These are phyloP conservation scores for Ceratoteleas bidentatus DNA, from an alignment of 1,140 invertebrate species.

Conservation along the genomic window DNA sequence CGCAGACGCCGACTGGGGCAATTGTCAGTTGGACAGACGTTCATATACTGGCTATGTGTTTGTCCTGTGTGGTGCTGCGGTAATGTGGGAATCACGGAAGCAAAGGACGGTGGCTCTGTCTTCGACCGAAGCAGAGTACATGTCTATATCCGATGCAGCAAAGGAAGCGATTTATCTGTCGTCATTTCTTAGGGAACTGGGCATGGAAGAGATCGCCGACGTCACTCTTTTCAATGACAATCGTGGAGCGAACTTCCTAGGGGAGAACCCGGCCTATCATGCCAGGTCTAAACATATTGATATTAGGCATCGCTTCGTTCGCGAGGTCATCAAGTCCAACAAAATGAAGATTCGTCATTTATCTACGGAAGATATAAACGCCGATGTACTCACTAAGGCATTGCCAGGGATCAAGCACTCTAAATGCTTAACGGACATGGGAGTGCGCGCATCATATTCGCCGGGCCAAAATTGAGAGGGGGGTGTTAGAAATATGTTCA, in stretches of 20 bases:
- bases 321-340: too few relatives aligned
- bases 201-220: not conserved
- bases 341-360: too few relatives aligned
- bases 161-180: constrained; percentile 22
- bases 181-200: not conserved
- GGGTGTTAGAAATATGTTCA: too few relatives aligned
- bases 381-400: too few relatives aligned
- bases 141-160: constrained; percentile 71
- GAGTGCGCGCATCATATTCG: too few relatives aligned
- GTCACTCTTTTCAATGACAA: constrained; percentile 2
- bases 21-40: constrained; percentile 61
- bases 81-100: constrained; percentile 81
- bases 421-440: too few relatives aligned
- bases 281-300: constrained; percentile 2
- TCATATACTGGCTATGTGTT: constrained; percentile 73
- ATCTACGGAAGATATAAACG: too few relatives aligned
- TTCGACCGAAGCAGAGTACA: constrained; percentile 69
- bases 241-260: not conserved
- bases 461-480: too few relatives aligned
- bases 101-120: constrained; percentile 79
- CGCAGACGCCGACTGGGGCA: constrained; percentile 71
- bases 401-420: too few relatives aligned
- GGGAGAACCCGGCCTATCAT: not conserved
- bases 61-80: constrained; percentile 69
- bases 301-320: not conserved